Evolutionary conservation across 2,797 vertebrate species (phyloP).

Genomic region (Tadarida brasiliensis): DNA sequence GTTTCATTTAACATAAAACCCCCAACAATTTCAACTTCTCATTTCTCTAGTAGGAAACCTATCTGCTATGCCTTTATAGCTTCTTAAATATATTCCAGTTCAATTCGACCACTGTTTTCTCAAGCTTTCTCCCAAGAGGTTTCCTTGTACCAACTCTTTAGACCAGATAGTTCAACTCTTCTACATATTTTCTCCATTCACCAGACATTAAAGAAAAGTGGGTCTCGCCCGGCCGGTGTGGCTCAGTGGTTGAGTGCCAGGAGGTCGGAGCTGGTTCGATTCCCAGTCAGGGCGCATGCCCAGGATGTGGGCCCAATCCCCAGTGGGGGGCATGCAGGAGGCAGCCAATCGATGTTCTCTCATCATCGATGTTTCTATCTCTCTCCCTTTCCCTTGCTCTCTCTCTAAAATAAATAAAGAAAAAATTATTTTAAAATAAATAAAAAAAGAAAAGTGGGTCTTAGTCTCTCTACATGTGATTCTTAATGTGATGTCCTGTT

Average conservation of each 20-base stretch:
- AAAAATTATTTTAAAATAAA: no score
- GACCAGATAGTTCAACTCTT: neutral
- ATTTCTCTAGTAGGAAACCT: neutral
- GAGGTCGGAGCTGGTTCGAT: no score
- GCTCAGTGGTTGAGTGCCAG: no score
- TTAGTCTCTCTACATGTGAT: neutral
- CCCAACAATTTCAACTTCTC: neutral
- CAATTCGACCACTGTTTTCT: neutral
- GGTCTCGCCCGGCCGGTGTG: no score
- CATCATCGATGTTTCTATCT: no score
- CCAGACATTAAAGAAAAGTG: neutral
- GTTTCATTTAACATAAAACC: constrained; percentile 22
- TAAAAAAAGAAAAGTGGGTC: neutral
- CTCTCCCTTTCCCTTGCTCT: no score
- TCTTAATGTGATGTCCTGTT: neutral
- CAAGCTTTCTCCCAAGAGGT: neutral
- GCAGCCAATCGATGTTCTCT: no score
- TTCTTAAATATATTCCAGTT: neutral
- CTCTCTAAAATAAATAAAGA: no score
- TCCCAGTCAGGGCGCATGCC: no score
- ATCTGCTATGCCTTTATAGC: neutral
- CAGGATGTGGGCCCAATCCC: no score
- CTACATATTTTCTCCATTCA: neutral
- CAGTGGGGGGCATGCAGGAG: no score
- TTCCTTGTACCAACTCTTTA: neutral